These are phyloP conservation scores for Drosophila parabipectinata DNA, from an alignment of 1,140 invertebrate species.

Conservation along the genomic window DNA sequence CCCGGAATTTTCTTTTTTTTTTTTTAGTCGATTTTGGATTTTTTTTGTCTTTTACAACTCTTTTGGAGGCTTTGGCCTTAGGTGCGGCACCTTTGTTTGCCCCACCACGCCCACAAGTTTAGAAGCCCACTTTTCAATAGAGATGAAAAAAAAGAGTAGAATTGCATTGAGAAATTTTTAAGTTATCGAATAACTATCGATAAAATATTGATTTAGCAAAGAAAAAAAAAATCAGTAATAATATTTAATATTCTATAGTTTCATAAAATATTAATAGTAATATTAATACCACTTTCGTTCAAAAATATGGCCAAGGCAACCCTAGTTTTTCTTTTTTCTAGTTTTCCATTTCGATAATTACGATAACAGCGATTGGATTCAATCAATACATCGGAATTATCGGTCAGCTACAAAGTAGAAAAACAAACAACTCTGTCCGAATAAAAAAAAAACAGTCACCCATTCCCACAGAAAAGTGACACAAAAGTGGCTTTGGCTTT, in stretches of 20 bases:
- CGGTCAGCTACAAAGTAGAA: not conserved
- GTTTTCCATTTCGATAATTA: not conserved
- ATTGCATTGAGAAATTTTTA: not conserved
- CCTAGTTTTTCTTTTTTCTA: too few relatives aligned
- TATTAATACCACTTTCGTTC: too few relatives aligned
- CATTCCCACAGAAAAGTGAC: conserved; percentile 30
- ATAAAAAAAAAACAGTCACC: not conserved
- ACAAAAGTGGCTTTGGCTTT: conserved; percentile 47
- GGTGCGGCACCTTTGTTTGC: conserved; percentile 66
- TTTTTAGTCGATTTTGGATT: not conserved
- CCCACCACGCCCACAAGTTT: conserved; percentile 24
- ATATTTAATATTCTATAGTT: too few relatives aligned
- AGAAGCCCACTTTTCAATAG: conserved; percentile 5
- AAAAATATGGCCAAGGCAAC: not conserved
- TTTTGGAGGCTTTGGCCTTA: conserved; percentile 40
- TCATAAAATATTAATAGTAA: not conserved
- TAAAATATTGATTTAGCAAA: too few relatives aligned
- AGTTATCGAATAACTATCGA: too few relatives aligned
- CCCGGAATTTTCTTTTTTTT: conserved; percentile 4
- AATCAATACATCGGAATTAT: conserved; percentile 2
- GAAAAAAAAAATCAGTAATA: too few relatives aligned
- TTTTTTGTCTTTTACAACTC: conserved; percentile 25
- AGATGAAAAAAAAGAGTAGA: not conserved
- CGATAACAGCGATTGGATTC: not conserved
- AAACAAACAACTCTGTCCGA: conserved; percentile 4